A percentile compares a stretch with the other conserved stretches of the same genome.
phyloP scores from a whole-genome alignment of 2,113 vertebrate species.

The Meriones unguiculatus region DNA sequence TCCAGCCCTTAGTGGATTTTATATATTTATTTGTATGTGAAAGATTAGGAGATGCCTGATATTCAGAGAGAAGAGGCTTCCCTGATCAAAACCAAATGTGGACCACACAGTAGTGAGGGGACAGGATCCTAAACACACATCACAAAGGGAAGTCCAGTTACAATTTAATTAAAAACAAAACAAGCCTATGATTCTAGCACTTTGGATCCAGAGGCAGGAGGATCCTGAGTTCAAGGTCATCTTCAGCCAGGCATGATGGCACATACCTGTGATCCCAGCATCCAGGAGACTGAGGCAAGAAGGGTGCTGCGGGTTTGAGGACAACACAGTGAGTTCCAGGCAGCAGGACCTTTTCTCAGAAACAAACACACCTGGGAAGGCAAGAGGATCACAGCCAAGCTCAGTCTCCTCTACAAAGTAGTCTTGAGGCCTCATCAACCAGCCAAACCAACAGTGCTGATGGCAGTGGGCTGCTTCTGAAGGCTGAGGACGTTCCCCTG shows the following conservation, averaged over 20 bases:
- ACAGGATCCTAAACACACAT: background rate
- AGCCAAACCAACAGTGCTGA: background rate
- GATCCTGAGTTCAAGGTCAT: background rate
- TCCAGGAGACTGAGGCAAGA: too few species aligned
- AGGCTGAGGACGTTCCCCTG: conserved; percentile 24
- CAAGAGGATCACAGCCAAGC: background rate
- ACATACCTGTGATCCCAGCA: background rate
- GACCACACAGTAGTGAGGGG: background rate
- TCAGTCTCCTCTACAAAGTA: background rate
- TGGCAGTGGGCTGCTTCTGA: background rate
- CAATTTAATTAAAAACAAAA: background rate
- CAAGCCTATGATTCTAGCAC: too few species aligned
- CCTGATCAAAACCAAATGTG: background rate
- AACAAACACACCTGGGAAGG: background rate
- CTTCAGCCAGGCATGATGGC: background rate
- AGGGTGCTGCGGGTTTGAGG: background rate
- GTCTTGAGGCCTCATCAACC: too few species aligned
- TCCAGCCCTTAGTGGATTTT: background rate
- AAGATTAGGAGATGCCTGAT: background rate
- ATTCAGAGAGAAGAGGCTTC: background rate
- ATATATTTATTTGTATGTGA: background rate
- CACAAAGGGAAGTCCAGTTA: background rate
- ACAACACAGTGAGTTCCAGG: background rate
- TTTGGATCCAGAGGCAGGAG: background rate
- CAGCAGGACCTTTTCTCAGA: background rate